A percentile compares a stretch with the other conserved stretches of the same genome.
Evolutionary conservation across 2,888 invertebrate species (phyloP).

Genomic region (Leptarthrus brevirostris): DNA sequence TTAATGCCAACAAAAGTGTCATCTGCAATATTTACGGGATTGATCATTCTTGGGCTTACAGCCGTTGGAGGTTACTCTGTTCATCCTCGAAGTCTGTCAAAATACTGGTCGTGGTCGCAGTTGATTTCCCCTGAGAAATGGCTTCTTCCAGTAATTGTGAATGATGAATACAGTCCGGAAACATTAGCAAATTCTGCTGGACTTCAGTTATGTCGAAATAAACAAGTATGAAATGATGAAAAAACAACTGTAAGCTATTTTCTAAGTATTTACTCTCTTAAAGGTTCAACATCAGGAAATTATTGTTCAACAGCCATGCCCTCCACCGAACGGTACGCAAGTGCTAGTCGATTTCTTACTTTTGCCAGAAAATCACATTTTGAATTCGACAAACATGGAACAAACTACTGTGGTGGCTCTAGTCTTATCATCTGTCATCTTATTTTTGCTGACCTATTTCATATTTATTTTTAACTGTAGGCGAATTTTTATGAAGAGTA

Average conservation of each 20-base stretch:
- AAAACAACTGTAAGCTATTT: neutral
- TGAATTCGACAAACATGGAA: constrained; percentile 69
- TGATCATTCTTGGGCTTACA: constrained; percentile 72
- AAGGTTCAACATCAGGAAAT: constrained; percentile 88
- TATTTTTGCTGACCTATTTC: constrained; percentile 72
- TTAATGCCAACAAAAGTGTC: constrained; percentile 75
- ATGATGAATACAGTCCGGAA: constrained; percentile 74
- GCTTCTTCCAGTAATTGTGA: constrained; percentile 76
- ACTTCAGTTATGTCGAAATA: constrained; percentile 73
- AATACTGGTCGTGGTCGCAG: constrained; percentile 75
- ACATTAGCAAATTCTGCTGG: constrained; percentile 71
- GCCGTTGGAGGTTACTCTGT: constrained; percentile 77
- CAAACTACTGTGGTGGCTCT: constrained; percentile 73
- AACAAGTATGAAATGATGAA: constrained; percentile 71
- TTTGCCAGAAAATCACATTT: constrained; percentile 69
- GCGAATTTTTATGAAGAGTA: constrained; percentile 58
- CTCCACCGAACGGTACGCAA: constrained; percentile 82
- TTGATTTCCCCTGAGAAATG: constrained; percentile 79
- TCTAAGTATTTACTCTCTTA: constrained; percentile 18
- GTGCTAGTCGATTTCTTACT: constrained; percentile 71
- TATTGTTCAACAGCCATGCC: constrained; percentile 85
- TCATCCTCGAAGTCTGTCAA: constrained; percentile 76
- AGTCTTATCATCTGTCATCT: constrained; percentile 72
- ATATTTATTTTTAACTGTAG: constrained; percentile 72
- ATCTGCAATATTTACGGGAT: constrained; percentile 72